Evolutionary conservation across 2,797 vertebrate genomes (phyloP).

Genomic region (Intellagama lesueurii): DNA sequence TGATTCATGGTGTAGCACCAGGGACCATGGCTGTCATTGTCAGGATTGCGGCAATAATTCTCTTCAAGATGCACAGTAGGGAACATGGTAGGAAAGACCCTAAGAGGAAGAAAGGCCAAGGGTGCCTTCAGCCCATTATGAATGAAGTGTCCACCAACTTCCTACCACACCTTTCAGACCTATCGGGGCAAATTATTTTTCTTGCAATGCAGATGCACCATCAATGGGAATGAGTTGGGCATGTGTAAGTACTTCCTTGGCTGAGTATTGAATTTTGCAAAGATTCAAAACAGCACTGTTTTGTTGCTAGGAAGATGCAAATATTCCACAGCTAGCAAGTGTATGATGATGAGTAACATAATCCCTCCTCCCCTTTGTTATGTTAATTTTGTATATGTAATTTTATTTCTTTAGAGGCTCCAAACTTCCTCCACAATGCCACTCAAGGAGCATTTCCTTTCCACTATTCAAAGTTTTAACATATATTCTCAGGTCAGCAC

Average conservation of each 20-base stretch:
- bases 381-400: neutral
- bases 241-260: neutral
- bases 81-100: conserved; percentile 85
- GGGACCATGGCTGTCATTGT: conserved; percentile 92
- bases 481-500: neutral
- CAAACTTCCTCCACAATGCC: neutral
- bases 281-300: neutral
- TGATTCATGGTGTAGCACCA: conserved; percentile 97
- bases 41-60: conserved; percentile 96
- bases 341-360: neutral
- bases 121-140: neutral
- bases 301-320: neutral
- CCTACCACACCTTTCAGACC: neutral
- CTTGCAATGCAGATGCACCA: neutral
- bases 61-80: conserved; percentile 86
- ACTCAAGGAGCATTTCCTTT: neutral
- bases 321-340: neutral
- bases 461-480: neutral
- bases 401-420: neutral
- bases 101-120: conserved; percentile 47
- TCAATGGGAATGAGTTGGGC: too few relatives aligned
- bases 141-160: too few relatives aligned
- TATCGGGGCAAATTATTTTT: too few relatives aligned
- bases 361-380: neutral
- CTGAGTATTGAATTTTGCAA: neutral